Conservation (phyloP, 64 coral and sea anemone genomes). For the Montipora efflorescens region DNA sequence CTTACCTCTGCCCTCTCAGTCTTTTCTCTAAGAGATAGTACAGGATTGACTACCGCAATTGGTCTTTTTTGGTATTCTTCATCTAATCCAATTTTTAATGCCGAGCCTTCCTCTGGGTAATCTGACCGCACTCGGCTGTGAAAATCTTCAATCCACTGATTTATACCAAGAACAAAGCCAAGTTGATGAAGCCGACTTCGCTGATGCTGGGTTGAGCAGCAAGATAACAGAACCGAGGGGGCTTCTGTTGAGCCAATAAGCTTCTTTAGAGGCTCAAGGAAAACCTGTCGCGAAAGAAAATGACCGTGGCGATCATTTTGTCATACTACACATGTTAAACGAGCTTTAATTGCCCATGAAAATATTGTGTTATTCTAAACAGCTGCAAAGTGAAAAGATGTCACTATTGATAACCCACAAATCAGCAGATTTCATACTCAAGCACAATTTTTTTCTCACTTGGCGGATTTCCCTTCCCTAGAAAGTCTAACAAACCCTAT, state of each 20-base stretch:
- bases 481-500: too few relatives aligned
- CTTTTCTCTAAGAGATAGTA: neutral
- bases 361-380: too few relatives aligned
- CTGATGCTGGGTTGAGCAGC: conserved; percentile 70
- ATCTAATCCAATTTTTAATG: neutral
- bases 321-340: neutral
- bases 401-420: too few relatives aligned
- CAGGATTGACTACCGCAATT: conserved; percentile 18
- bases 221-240: conserved; percentile 62
- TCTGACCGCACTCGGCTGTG: neutral
- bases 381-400: too few relatives aligned
- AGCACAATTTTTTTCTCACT: too few relatives aligned
- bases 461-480: too few relatives aligned
- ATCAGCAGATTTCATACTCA: too few relatives aligned
- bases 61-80: neutral
- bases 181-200: conserved; percentile 72
- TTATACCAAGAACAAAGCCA: conserved; percentile 72
- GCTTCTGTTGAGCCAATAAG: conserved; percentile 69
- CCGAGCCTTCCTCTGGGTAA: neutral
- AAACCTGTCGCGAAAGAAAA: conserved; percentile 51
- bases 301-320: neutral
- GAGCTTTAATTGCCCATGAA: too few relatives aligned
- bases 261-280: conserved; percentile 78
- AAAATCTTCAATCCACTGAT: conserved; percentile 87
- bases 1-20: neutral